Conservation (phyloP, 53 echinoderm and acorn worm genomes). For the Paracentrotus lividus region DNA sequence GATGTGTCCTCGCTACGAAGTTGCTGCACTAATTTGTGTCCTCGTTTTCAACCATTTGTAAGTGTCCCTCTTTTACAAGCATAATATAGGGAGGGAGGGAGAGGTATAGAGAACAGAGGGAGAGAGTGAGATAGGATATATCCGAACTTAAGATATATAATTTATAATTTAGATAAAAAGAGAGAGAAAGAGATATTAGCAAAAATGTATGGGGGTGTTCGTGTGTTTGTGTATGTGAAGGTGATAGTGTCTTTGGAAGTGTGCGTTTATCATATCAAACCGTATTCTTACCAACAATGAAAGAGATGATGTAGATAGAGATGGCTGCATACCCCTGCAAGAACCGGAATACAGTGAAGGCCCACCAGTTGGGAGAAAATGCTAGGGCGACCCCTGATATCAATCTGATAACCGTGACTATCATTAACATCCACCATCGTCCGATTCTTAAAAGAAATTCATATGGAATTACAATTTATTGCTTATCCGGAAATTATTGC, state of each 20-base stretch:
- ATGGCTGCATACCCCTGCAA: slow-evolving; percentile 58
- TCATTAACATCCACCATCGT: slow-evolving; percentile 53
- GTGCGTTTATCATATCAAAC: too few relatives aligned
- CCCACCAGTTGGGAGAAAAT: slow-evolving; percentile 55
- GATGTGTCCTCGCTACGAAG: too few relatives aligned
- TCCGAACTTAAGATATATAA: neutral
- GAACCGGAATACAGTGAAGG: slow-evolving; percentile 52
- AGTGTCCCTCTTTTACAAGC: too few relatives aligned
- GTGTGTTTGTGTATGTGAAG: too few relatives aligned
- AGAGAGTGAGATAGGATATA: neutral
- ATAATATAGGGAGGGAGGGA: too few relatives aligned
- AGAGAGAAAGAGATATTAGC: neutral
- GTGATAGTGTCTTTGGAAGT: neutral
- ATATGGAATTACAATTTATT: neutral
- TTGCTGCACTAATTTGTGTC: too few relatives aligned
- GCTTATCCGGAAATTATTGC: neutral
- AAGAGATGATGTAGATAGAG: slow-evolving; percentile 52
- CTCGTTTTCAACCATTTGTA: too few relatives aligned
- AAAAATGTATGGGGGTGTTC: neutral
- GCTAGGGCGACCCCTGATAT: slow-evolving; percentile 8
- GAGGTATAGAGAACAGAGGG: neutral
- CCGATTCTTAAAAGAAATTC: slow-evolving; percentile 19
- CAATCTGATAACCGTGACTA: neutral
- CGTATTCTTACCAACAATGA: slow-evolving; percentile 45
- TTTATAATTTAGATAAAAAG: neutral